Conservation (phyloP, 2,888 invertebrate genomes). For the Hydrotaea cyrtoneurina region DNA sequence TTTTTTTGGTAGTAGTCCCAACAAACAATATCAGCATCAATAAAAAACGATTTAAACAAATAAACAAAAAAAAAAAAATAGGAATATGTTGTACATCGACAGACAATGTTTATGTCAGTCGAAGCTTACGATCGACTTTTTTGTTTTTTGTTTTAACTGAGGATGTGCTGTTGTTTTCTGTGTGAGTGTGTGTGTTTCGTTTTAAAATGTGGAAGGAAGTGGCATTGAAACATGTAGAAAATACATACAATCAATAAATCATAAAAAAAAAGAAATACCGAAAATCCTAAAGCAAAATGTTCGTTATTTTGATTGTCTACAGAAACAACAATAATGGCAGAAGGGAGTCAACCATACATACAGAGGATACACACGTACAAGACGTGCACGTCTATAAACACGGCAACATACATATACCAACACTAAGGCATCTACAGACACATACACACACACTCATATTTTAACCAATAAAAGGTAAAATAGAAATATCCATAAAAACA, state of each 20-base stretch:
- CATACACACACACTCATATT: neutral
- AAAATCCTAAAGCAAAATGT: constrained; percentile 55
- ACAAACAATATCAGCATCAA: neutral
- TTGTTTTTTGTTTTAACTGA: neutral
- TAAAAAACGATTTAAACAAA: constrained; percentile 11
- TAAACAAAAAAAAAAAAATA: constrained; percentile 24
- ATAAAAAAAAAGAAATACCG: constrained; percentile 38
- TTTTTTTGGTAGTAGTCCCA: neutral
- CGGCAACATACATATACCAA: no score
- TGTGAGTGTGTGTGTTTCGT: neutral
- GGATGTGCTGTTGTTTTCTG: neutral
- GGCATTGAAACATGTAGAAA: neutral
- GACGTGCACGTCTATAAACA: no score
- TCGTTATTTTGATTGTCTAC: constrained; percentile 56
- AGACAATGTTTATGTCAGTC: constrained; percentile 30
- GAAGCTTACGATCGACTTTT: constrained; percentile 4
- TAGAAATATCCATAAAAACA: constrained; percentile 32
- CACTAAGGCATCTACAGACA: neutral
- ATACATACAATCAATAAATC: constrained; percentile 52
- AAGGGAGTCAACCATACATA: neutral
- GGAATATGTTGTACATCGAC: neutral
- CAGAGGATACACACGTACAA: no score
- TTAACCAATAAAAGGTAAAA: constrained; percentile 25
- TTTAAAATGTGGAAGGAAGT: neutral
- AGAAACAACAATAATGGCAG: constrained; percentile 26